phyloP scores from a whole-genome alignment of 2,113 vertebrate genomes.

The Hoplias malabaricus region DNA sequence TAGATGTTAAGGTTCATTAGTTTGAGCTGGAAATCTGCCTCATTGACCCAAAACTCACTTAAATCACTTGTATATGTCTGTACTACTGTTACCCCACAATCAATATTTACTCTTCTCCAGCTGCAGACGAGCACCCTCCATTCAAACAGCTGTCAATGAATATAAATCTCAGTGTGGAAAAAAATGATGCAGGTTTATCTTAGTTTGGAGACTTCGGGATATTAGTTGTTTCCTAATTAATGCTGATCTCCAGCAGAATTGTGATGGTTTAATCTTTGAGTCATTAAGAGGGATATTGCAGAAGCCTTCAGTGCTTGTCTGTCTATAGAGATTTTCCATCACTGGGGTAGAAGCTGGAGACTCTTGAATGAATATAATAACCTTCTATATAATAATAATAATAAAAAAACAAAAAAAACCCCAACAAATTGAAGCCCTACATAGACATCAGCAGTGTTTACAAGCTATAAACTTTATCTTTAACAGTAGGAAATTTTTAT shows the following conservation, averaged over 20 bases:
- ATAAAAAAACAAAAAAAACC: not conserved
- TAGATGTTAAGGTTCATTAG: slow-evolving; percentile 62
- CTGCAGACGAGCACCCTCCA: not conserved
- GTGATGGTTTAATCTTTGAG: not conserved
- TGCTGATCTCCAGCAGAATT: not conserved
- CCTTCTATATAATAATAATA: no score
- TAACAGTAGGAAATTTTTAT: no score
- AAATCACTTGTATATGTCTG: not conserved
- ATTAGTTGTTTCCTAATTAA: not conserved
- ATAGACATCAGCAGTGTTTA: not conserved
- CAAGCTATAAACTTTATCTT: not conserved
- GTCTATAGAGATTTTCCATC: not conserved
- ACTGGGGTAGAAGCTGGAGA: not conserved
- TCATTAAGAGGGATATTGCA: not conserved
- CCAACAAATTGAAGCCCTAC: not conserved
- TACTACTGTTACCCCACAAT: not conserved
- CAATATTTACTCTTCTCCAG: slow-evolving; percentile 7
- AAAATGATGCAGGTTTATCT: not conserved
- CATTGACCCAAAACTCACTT: slow-evolving; percentile 1
- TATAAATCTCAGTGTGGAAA: not conserved
- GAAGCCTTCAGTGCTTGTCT: not conserved
- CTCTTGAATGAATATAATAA: not conserved
- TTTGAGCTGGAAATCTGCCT: slow-evolving; percentile 27
- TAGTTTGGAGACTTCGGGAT: not conserved
- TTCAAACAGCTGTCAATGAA: not conserved